phyloP scores from a whole-genome alignment of 2,888 invertebrate genomes.

The Dorcus parallelipipedus region DNA sequence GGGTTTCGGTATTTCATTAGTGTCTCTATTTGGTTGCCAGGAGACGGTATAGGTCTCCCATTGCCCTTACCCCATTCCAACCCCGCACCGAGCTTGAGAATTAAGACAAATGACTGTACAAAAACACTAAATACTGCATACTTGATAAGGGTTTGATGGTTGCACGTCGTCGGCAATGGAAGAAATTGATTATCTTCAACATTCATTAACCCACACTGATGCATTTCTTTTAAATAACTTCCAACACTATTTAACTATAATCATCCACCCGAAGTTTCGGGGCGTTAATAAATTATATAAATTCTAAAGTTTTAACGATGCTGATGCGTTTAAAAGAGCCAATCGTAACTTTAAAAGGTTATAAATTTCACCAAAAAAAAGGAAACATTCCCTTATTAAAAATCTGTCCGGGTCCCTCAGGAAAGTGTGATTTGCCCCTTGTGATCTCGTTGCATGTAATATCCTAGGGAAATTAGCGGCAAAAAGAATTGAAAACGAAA shows the following conservation, averaged over 20 bases:
- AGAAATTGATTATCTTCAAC: constrained; percentile 31
- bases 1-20: constrained; percentile 15
- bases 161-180: constrained; percentile 23
- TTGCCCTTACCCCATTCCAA: constrained; percentile 21
- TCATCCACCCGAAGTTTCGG: too few relatives aligned
- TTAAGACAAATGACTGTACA: constrained; percentile 36
- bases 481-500: constrained; percentile 15
- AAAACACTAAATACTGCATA: constrained; percentile 35
- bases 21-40: constrained; percentile 27
- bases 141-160: constrained; percentile 36
- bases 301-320: too few relatives aligned
- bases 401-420: too few relatives aligned
- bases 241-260: too few relatives aligned
- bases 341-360: too few relatives aligned
- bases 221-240: constrained; percentile 2
- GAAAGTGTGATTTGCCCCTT: too few relatives aligned
- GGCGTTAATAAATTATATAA: too few relatives aligned
- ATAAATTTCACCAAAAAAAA: too few relatives aligned
- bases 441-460: not conserved
- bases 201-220: constrained; percentile 10
- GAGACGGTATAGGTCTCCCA: constrained; percentile 17
- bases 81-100: constrained; percentile 30
- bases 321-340: too few relatives aligned
- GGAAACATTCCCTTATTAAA: too few relatives aligned
- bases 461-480: constrained; percentile 16